These are phyloP conservation scores for Procavia capensis DNA, from an alignment of 2,113 vertebrate genomes.

Conservation along the genomic window DNA sequence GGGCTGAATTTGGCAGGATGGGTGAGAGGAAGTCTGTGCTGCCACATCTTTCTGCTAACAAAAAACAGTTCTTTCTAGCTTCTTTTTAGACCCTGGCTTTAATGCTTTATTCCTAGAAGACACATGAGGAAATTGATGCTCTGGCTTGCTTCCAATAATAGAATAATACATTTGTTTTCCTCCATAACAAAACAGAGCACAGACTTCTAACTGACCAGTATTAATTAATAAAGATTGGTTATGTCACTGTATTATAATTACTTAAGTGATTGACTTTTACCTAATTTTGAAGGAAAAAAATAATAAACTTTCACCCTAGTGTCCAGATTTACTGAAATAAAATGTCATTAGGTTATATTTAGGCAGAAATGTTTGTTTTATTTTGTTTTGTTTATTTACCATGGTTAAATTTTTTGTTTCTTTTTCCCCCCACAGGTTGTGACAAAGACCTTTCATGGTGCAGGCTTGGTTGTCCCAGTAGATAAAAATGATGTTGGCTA, in stretches of 20 bases:
- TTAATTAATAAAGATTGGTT: neutral
- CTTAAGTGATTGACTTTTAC: neutral
- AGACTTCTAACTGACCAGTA: neutral
- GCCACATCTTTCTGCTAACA: neutral
- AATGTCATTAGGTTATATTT: neutral
- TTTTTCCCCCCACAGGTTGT: conserved; percentile 91
- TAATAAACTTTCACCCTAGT: neutral
- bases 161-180: neutral
- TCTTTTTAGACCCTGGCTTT: neutral
- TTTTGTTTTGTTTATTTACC: neutral
- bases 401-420: neutral
- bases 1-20: neutral
- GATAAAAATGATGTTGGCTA: conserved; percentile 98
- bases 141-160: neutral
- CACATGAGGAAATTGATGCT: neutral
- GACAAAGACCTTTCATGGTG: conserved; percentile 96
- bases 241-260: neutral
- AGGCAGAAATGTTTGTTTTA: neutral
- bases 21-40: neutral
- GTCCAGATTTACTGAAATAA: conserved; percentile 21
- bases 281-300: conserved; percentile 48
- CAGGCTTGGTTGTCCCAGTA: conserved; percentile 96
- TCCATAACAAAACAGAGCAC: neutral
- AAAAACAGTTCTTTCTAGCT: neutral
- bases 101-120: neutral